Percentiles rank a stretch among this genome's conserved stretches.
phyloP scores from a whole-genome alignment of 2,113 vertebrate genomes.

The Scatophagus argus region DNA sequence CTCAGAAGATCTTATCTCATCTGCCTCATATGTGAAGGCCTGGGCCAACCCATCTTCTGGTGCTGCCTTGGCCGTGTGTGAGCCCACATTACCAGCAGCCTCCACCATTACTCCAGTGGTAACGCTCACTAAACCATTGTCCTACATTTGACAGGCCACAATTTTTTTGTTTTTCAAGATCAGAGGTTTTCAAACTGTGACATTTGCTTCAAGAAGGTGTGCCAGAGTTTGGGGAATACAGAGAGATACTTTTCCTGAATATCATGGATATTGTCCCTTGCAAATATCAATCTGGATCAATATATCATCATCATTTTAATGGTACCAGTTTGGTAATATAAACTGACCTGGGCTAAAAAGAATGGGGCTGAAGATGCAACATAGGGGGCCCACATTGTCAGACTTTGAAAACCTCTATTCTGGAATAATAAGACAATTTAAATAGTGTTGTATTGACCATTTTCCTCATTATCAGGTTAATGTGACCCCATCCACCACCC shows the following conservation, averaged over 20 bases:
- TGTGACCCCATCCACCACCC: conserved; percentile 46
- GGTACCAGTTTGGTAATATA: too few species aligned
- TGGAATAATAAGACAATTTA: not conserved
- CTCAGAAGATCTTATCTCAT: conserved; percentile 53
- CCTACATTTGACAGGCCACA: not conserved
- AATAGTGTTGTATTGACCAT: not conserved
- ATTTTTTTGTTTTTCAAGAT: not conserved
- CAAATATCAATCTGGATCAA: not conserved
- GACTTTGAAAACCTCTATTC: not conserved
- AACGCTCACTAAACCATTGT: conserved; percentile 33
- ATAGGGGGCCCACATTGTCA: not conserved
- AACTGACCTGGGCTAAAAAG: too few species aligned
- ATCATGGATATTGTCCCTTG: not conserved
- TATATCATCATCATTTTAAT: too few species aligned
- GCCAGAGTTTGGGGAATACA: not conserved
- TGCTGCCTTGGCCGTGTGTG: conserved; percentile 61
- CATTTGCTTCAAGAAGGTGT: not conserved
- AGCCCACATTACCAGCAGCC: conserved; percentile 50
- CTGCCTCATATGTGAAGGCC: conserved; percentile 75
- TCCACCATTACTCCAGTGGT: conserved; percentile 62
- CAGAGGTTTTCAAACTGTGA: not conserved
- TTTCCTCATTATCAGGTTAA: conserved; percentile 61
- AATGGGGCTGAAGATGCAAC: not conserved
- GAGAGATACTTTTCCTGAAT: not conserved
- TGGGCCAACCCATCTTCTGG: conserved; percentile 79